Conservation (phyloP, 2,888 invertebrate genomes). For the Lasioglossum calceatum region DNA sequence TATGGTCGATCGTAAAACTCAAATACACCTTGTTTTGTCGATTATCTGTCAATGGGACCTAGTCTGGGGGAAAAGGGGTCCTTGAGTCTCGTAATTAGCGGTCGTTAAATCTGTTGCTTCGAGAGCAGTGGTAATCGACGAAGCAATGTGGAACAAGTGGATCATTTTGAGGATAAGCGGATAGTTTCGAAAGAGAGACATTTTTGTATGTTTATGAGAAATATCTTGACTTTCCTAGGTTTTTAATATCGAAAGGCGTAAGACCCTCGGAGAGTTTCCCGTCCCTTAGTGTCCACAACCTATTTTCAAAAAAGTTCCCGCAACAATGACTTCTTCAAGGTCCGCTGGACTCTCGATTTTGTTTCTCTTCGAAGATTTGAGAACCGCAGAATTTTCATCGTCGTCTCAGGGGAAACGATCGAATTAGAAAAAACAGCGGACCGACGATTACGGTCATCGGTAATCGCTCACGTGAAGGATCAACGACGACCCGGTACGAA, state of each 20-base stretch:
- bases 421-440: conserved; percentile 20
- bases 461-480: background rate
- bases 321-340: background rate
- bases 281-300: background rate
- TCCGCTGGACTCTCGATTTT: background rate
- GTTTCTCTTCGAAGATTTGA: background rate
- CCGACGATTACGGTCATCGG: conserved; percentile 16
- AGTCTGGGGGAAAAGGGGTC: background rate
- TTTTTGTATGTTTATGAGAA: background rate
- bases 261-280: background rate
- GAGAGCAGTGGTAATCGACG: background rate
- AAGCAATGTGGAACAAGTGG: background rate
- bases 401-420: background rate
- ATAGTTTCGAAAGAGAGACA: background rate
- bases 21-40: background rate
- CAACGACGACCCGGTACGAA: background rate
- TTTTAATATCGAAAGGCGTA: background rate
- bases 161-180: background rate
- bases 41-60: background rate
- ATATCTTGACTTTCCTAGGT: background rate
- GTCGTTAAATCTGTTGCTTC: background rate
- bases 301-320: background rate
- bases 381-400: conserved; percentile 7
- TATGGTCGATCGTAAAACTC: background rate
- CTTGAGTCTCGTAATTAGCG: background rate